Base-by-base conservation (phyloP, 2,113 vertebrate species). In the Boleophthalmus pectinirostris region DNA sequence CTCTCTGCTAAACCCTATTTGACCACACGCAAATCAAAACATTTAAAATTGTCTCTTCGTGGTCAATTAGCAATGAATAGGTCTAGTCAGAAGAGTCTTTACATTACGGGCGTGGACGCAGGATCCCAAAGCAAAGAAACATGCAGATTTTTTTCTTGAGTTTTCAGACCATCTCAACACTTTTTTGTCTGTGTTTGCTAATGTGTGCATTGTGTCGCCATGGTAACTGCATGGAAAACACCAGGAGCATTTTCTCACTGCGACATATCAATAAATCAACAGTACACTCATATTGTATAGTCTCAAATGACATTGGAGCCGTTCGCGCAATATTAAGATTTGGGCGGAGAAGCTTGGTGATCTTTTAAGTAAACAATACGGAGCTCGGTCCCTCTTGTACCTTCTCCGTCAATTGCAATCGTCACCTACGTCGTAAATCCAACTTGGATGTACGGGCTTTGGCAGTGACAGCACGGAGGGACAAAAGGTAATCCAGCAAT, bases 401-500 rank as follows among this genome's bases (percentile, higher is more conserved):
- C 53, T 51, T 60, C 49, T 66, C 51, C 7, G 0, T 77, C 76
- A 61, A 65, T 66, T 20, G 13, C 53, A 51, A 24, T 66, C 65
- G 23, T 60, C 43, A 0, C 15, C 7, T 57, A 58, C 61, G 76
- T 78, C 77, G 63, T 85, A 82, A 85, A 84, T 82, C 75, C 69
- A 66, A 63, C 60, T 20, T 23, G 56, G 72, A 54, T 69, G 49
- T 69, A 29, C 13, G 3, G 58, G 77, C 23, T 74, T 84, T 29
- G 68, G 47, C 56, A 77, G 47, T 78, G 85, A 78, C 79, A 87
- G 78, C 78, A 1, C 38, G 60, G 60, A 38, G 79, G 72, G 82
- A 80, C 74, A 78, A 82, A 43, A 83, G 77, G 74, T 89, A 87
- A 88, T 88, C 89, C 75, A 65, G 77, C 82, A 86, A 86, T 87